Percentiles rank a stretch among this genome's conserved stretches.
Conservation (phyloP, 1,140 invertebrate genomes). For the Drosophila lacteicornis region DNA sequence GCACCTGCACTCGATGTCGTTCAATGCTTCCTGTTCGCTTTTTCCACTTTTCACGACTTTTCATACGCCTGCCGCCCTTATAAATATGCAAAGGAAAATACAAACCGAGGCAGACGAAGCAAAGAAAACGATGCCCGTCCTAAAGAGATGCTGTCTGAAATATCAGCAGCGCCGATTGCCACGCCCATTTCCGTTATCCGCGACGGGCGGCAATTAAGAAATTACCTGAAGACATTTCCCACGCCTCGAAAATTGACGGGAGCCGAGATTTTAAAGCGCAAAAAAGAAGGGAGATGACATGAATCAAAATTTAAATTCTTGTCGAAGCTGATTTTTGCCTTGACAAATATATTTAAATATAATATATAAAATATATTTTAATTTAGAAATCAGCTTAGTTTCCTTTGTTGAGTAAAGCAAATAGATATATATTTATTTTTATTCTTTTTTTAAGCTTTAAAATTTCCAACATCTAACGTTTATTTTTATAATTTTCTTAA, state of each 20-base stretch:
- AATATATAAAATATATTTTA: no score
- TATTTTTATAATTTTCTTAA: neutral
- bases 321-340: no score
- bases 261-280: no score
- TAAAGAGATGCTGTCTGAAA: constrained; percentile 36
- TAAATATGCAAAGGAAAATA: constrained; percentile 78
- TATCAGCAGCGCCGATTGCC: constrained; percentile 31
- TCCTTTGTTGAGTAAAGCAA: no score
- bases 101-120: constrained; percentile 61
- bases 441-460: no score
- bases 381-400: no score
- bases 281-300: no score
- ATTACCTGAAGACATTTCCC: constrained; percentile 44
- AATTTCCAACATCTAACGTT: no score
- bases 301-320: no score
- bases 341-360: no score
- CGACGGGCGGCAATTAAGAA: constrained; percentile 40
- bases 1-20: constrained; percentile 31
- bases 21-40: constrained; percentile 32
- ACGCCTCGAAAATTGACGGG: neutral
- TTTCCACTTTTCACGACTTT: constrained; percentile 5
- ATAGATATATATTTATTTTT: no score
- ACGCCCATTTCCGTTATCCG: constrained; percentile 46
- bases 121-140: constrained; percentile 9
- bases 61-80: constrained; percentile 47